Evolutionary conservation across 2,888 invertebrate genomes (phyloP).

Genomic region (Drosophila maculinotata): DNA sequence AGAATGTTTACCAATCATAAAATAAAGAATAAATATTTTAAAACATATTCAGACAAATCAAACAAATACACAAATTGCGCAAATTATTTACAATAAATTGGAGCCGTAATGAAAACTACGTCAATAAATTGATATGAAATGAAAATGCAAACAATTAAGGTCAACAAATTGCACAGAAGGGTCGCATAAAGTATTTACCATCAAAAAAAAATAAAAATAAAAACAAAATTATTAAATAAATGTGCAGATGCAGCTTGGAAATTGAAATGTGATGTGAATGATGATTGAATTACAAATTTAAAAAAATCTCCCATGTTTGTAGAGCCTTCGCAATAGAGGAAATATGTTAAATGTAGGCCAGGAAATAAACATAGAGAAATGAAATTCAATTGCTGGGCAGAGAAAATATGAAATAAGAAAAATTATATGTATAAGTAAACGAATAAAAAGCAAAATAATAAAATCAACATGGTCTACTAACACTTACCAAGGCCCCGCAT

Average conservation of each 20-base stretch:
- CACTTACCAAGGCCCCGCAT: slow-evolving; percentile 86
- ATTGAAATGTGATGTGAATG: neutral
- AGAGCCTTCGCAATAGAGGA: neutral
- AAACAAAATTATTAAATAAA: slow-evolving; percentile 11
- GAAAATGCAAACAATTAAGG: slow-evolving; percentile 40
- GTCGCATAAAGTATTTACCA: slow-evolving; percentile 14
- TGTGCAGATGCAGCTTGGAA: slow-evolving; percentile 1
- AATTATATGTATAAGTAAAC: slow-evolving; percentile 2
- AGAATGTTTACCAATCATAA: neutral
- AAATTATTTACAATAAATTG: slow-evolving; percentile 52
- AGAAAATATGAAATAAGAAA: slow-evolving; percentile 9
- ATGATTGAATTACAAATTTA: slow-evolving; percentile 20
- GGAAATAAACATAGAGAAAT: slow-evolving; percentile 19
- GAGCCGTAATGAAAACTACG: slow-evolving; percentile 51
- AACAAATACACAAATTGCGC: slow-evolving; percentile 8
- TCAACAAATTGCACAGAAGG: slow-evolving; percentile 5
- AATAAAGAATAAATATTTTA: slow-evolving; percentile 3
- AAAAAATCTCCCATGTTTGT: neutral
- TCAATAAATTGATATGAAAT: slow-evolving; percentile 37
- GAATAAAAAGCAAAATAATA: slow-evolving; percentile 44
- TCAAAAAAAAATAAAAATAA: slow-evolving; percentile 20
- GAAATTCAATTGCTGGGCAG: slow-evolving; percentile 7
- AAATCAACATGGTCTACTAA: slow-evolving; percentile 84
- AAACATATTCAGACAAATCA: neutral
- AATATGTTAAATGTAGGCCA: slow-evolving; percentile 18